Conservation (phyloP, 1,140 invertebrate species). For the Drosophila santomea region DNA sequence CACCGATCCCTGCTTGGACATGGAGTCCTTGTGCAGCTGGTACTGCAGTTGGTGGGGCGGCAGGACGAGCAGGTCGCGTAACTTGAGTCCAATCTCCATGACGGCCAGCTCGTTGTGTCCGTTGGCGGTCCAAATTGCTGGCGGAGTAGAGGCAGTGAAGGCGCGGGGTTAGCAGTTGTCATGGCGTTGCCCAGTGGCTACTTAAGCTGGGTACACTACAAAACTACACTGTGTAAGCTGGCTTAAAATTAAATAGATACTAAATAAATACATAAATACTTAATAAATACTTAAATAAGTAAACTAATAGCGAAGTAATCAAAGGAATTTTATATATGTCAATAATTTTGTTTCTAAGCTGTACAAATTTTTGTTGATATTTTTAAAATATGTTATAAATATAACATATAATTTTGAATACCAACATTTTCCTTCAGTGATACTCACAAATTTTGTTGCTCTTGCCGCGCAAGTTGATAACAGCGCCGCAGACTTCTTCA, state of each 20-base stretch:
- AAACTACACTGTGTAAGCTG: not conserved
- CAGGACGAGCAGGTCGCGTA: conserved; percentile 92
- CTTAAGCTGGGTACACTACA: not conserved
- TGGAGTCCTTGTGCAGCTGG: conserved; percentile 94
- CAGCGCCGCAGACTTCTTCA: conserved; percentile 97
- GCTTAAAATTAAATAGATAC: no score
- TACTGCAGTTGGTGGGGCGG: conserved; percentile 88
- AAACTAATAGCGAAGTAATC: no score
- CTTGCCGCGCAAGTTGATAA: conserved; percentile 96
- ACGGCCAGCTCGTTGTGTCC: conserved; percentile 90
- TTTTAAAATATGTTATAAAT: no score
- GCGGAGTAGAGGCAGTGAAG: not conserved
- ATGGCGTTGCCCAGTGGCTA: not conserved
- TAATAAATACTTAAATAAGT: no score
- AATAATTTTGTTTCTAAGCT: no score
- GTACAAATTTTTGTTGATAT: no score
- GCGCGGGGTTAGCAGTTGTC: conserved; percentile 3
- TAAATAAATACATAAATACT: no score
- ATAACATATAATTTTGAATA: no score
- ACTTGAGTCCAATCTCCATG: conserved; percentile 92
- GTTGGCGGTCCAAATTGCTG: conserved; percentile 96
- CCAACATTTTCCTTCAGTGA: not conserved
- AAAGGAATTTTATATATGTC: no score
- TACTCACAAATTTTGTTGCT: conserved; percentile 92
- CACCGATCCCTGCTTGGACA: conserved; percentile 92